These are phyloP conservation scores for Polyodon spathula DNA, from an alignment of 2,113 vertebrate species.

Conservation along the genomic window DNA sequence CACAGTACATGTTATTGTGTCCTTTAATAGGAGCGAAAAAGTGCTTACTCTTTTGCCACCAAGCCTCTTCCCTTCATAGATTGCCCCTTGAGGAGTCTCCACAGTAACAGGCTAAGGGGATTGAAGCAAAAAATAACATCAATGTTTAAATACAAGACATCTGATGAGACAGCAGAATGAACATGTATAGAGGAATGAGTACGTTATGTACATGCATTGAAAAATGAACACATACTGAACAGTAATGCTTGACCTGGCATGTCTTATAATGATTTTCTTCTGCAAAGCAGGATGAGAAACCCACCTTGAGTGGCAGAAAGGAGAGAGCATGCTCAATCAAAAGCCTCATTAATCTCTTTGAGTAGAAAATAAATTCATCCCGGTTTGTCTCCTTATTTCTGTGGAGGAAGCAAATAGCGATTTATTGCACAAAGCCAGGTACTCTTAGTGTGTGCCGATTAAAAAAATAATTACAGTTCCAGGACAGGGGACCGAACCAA, in stretches of 20 bases:
- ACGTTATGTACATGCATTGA: too few species aligned
- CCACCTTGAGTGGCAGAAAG: slow-evolving; percentile 76
- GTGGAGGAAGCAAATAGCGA: slow-evolving; percentile 2
- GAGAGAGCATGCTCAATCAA: slow-evolving; percentile 81
- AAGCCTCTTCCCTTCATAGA: slow-evolving; percentile 72
- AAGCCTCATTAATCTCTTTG: slow-evolving; percentile 83
- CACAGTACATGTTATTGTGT: too few species aligned
- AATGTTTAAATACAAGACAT: not conserved
- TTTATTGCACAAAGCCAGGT: not conserved
- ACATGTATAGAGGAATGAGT: not conserved
- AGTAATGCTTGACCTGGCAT: too few species aligned
- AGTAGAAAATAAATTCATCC: slow-evolving; percentile 88
- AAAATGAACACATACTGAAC: too few species aligned
- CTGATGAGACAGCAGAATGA: not conserved
- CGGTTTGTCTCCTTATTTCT: slow-evolving; percentile 84
- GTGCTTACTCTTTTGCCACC: slow-evolving; percentile 67
- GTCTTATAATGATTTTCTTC: not conserved
- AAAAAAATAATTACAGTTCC: not conserved
- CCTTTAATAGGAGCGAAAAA: not conserved
- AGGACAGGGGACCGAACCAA: not conserved
- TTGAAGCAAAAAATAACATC: not conserved
- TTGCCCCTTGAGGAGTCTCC: slow-evolving; percentile 74
- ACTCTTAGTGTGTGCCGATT: slow-evolving; percentile 1
- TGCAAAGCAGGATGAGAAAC: slow-evolving; percentile 3
- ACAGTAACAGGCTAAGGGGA: slow-evolving; percentile 62